Evolutionary conservation across 2,888 invertebrate genomes (phyloP), one percentile per base, ranked within the genome.

Genomic region (Phasia obesa): DNA sequence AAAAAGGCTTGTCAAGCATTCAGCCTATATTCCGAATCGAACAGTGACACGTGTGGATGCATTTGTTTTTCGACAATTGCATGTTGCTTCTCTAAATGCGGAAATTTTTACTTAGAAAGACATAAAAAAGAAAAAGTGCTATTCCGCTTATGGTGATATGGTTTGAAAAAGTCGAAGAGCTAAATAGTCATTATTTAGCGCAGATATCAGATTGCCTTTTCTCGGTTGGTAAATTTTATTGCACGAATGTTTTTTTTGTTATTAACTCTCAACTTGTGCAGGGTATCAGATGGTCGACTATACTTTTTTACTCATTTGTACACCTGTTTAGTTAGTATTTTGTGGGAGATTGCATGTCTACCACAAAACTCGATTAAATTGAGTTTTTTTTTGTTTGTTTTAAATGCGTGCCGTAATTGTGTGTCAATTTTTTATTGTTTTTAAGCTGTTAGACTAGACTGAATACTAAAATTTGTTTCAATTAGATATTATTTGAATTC

Each of bases 261-360:
- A 15, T 42, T 42, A 11, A 42, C 38, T 13, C 15, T 13, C n/a
- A 42, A n/a, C 5, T n/a, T 4, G 15, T 42, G 2, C 2, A 42
- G 38, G 38, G 2, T 11, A 42, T 1, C 4, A 13, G 2, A 42
- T 27, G 38, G 38, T 13, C 44, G 44, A 5, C 7, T 47, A 42
- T n/a, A n/a, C 15, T 47, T 17, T 17, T 2, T 17, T 11, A 19
- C 19, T 17, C 3, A 51, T 60, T 60, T 73, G 62, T n/a, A 73
- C 73, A 73, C 60, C 73, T 73, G 73, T 55, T 59, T n/a, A 38
- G n/a, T 53, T 17, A 42, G 42, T 27, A 73, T 15, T 21, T 35
- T 21, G 19, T 49, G 13, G 23, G n/a, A 27, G 25, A 7, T 47
- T 44, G 15, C 17, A 25, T 7, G 23, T 27, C 15, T 51, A n/a